Evolutionary conservation across 1,140 invertebrate genomes (phyloP), one percentile per base, ranked within the genome.

Genomic region (Drosophila miranda): DNA sequence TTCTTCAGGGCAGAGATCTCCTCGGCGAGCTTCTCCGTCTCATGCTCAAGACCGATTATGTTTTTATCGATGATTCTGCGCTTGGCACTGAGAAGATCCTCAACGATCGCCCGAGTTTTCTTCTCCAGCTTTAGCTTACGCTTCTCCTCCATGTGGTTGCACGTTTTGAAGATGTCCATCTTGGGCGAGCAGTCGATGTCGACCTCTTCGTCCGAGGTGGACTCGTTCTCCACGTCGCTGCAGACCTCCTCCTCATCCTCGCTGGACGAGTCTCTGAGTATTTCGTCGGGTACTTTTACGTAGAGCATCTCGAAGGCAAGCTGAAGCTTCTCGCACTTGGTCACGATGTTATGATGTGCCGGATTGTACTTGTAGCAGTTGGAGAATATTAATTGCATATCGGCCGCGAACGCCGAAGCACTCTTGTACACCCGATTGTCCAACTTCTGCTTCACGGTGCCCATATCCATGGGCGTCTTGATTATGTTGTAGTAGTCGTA

Each of bases 331-430:
- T 96, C 94, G 1, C 97, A 98, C 98, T 99, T 99, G 9, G 95
- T 95, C 11, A 99, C 98, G 13, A 99, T 97, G 92, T 99, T 98
- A 92, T 99, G 98, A 92, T 99, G 97, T 63, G 96, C 95, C 55
- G 98, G 97, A 92, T 99, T 99, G 91, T 99, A 99, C 91, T 98
- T 98, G 91, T 99, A 99, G 92, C 98, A 99, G 93, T 99, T 99
- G 57, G 97, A 98, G 93, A 99, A 99, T 94, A 99, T 99, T 91
- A 99, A 95, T 91, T 98, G 94, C 41, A 99, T 96, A 92, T 99
- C 98, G 55, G 94, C 94, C 2, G 97, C 98, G 92, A 99, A 99
- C 90, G 99, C 98, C 71, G 95, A 94, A 7, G 96, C 95, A 61
- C 94, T 95, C 90, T 95, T 96, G 91, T 99, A 99, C 81, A 98